Evolutionary conservation across 2,797 vertebrate species (phyloP).

Genomic region (Crax fasciolata): DNA sequence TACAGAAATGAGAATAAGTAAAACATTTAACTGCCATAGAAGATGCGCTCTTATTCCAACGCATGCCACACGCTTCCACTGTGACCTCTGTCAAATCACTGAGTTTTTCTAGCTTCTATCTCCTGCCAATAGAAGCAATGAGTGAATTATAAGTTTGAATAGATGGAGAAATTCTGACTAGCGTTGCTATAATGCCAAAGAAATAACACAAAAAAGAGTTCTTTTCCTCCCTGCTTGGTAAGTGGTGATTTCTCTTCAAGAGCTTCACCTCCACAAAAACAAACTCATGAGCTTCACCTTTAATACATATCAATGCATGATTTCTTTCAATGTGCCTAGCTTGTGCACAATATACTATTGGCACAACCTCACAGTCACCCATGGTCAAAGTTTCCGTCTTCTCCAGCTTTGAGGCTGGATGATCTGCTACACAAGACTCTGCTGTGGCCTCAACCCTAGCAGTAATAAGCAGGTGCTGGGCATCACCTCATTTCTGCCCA

Average conservation of each 20-base stretch:
- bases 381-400: background rate
- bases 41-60: background rate
- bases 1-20: background rate
- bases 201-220: background rate
- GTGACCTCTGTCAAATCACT: background rate
- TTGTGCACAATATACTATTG: fast-evolving
- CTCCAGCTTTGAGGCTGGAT: background rate
- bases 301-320: fast-evolving
- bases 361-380: fast-evolving
- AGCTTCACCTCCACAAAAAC: background rate
- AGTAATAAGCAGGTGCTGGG: background rate
- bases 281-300: background rate
- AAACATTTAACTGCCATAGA: background rate
- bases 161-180: background rate
- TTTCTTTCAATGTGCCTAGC: background rate
- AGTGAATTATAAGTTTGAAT: background rate
- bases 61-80: background rate
- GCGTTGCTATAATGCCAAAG: background rate
- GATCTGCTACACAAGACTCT: background rate
- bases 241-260: background rate
- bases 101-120: background rate
- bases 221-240: background rate
- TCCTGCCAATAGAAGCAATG: too few relatives aligned
- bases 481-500: background rate
- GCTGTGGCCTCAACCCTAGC: background rate